Percentiles rank a stretch among this genome's conserved stretches.
These are phyloP conservation scores for Trissoscelio sp. DNA, from an alignment of 2,888 invertebrate species.

Conservation along the genomic window DNA sequence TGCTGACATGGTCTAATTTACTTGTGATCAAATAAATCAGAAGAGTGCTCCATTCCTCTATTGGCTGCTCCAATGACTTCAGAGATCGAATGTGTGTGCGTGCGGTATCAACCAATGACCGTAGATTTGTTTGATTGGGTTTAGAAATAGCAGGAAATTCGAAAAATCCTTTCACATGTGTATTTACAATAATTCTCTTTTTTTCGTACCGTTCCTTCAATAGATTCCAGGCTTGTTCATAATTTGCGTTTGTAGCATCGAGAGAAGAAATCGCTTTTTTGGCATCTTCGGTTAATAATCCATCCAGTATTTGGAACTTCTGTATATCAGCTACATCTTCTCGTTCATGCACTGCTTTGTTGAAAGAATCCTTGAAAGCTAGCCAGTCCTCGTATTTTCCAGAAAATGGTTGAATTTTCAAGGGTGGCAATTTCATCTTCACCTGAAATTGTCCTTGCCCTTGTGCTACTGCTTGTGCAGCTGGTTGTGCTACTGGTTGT, in stretches of 20 bases:
- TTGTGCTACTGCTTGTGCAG: no score
- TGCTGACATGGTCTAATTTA: constrained; percentile 6
- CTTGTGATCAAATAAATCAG: constrained; percentile 10
- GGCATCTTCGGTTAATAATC: no score
- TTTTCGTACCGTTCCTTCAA: constrained; percentile 5
- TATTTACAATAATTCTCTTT: constrained; percentile 16
- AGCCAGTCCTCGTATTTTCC: constrained; percentile 17
- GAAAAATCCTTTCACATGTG: constrained; percentile 17
- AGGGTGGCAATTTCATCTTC: constrained; percentile 1
- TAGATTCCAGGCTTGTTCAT: constrained; percentile 14
- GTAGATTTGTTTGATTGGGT: constrained; percentile 7
- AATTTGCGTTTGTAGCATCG: constrained; percentile 8
- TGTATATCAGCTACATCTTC: neutral
- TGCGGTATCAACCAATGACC: neutral
- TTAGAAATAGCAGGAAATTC: constrained; percentile 4
- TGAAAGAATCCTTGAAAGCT: neutral
- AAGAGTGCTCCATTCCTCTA: constrained; percentile 5
- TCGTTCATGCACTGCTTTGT: neutral
- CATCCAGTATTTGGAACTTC: neutral
- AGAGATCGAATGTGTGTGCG: neutral
- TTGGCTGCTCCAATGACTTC: constrained; percentile 6
- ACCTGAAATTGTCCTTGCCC: neutral
- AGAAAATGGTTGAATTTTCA: neutral
- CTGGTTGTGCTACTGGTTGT: neutral
- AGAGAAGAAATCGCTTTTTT: no score